These are phyloP conservation scores for Parapristionchus giblindavisi DNA, from an alignment of 2,888 invertebrate species.

Conservation along the genomic window DNA sequence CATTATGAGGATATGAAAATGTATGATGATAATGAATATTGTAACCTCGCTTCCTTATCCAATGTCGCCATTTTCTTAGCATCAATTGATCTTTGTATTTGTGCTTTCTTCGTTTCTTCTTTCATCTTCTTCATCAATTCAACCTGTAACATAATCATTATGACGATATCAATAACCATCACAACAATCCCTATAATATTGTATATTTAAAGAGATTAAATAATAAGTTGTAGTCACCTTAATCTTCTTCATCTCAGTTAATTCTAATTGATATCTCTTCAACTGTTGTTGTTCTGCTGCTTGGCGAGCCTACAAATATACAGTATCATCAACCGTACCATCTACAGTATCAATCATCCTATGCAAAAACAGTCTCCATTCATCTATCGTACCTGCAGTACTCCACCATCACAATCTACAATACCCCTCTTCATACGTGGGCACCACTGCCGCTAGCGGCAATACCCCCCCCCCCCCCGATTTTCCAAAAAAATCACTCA, in stretches of 20 bases:
- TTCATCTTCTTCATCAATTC: conserved; percentile 88
- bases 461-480: too few species aligned
- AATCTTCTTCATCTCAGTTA: conserved; percentile 82
- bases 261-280: conserved; percentile 49
- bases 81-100: conserved; percentile 78
- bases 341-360: too few species aligned
- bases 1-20: too few species aligned
- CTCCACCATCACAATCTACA: too few species aligned
- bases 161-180: background rate
- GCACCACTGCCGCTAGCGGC: too few species aligned
- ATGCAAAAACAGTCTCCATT: too few species aligned
- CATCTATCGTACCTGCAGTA: too few species aligned
- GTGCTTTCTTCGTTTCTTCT: conserved; percentile 86
- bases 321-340: background rate
- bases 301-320: conserved; percentile 43
- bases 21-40: too few species aligned
- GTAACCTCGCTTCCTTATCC: conserved; percentile 82
- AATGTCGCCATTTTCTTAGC: conserved; percentile 84
- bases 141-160: conserved; percentile 68
- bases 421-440: too few species aligned
- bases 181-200: background rate
- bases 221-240: conserved; percentile 77
- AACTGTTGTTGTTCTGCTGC: conserved; percentile 51
- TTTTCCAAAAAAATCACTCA: too few species aligned
- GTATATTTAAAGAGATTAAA: background rate